Evolutionary conservation across 2,113 vertebrate genomes (phyloP), one percentile per base, ranked within the genome.

Genomic region (Microtus oregoni): DNA sequence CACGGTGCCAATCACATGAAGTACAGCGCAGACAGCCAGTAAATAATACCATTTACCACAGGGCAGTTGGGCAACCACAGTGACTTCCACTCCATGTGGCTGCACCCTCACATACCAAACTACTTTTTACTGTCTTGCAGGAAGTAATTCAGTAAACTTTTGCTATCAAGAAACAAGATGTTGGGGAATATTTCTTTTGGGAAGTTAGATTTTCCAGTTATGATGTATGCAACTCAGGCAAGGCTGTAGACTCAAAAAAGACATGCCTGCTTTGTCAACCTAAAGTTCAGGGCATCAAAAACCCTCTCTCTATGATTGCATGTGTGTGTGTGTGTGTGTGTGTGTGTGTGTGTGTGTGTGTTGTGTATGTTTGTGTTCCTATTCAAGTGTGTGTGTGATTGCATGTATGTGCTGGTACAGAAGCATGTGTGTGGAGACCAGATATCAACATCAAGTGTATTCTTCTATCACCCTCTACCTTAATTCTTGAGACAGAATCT

Each of bases 1-100:
- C 22, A 2, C 0, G 0, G 13, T 1, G 0, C 83, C 8, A 26
- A 7, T 11, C 24, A 1, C 35, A 19, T 3, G 1, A 26, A n/a
- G 20, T 3, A 4, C 15, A 20, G 7, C 12, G 41, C 1, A 50
- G 3, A 4, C n/a, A 38, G 9, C 32, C 65, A 9, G 10, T 24
- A 6, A 28, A 1, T 4, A 19, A 5, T 0, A 8, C 65, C 17
- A 0, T 50, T 63, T 24, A 35, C n/a, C 1, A 1, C 22, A 2
- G 12, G 55, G 58, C 32, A 5, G 6, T n/a, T 32, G 52, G 26
- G 8, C 44, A 26, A 6, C 14, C 13, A 0, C 68, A 1, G 0
- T 3, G 3, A 17, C 14, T 63, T 65, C 50, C 13, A 5, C 5
- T 35, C 32, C 30, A 2, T 0, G 5, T 0, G 14, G 38, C 15